Base-by-base conservation (phyloP, 1,140 invertebrate genomes). In the Mactra quadrangularis region DNA sequence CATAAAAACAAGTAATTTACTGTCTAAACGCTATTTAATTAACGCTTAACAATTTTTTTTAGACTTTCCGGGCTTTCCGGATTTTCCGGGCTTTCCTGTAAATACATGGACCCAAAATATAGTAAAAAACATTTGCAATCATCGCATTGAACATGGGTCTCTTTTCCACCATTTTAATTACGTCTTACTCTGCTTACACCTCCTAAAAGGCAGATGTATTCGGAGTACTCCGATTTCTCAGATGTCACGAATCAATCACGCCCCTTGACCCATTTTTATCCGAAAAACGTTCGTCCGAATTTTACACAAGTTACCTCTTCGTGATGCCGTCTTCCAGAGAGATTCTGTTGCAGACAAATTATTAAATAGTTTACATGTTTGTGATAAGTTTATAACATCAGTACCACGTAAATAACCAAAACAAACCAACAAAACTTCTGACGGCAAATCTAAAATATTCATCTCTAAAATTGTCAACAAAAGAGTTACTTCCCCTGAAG, bases 361-460 rank as follows among this genome's bases (percentile, higher is more conserved):
- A n/a, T 62, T 47, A 17, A 76, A 50, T n/a, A 62, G n/a, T 41
- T 22, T 47, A 53, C 74, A 62, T 29, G 74, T 31, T 29, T 59
- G 41, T 13, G 74, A 59, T 13, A 62, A 22, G 11, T 25, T 62
- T 31, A 53, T 38, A 1, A 76, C 19, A 33, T 60, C 74, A 31
- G 27, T 19, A 11, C 74, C 74, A n/a, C 31, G 31, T 31, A 76
- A 52, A 76, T 60, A 76, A 0, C 29, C 17, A 11, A 76, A 64
- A 60, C 52, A 53, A 47, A 29, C 19, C 27, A 53, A n/a, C 38
- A 76, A 25, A 9, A 76, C 4, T 41, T 76, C 74, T 29, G 74
- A 33, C 31, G 74, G 74, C 4, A 76, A 38, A 17, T 76, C 74
- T 17, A 45, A 27, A 35, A 76, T 41, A 78, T 64, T 64, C 59